phyloP scores from a whole-genome alignment of 2,888 invertebrate species.

The Hirtodrosophila alboralis region DNA sequence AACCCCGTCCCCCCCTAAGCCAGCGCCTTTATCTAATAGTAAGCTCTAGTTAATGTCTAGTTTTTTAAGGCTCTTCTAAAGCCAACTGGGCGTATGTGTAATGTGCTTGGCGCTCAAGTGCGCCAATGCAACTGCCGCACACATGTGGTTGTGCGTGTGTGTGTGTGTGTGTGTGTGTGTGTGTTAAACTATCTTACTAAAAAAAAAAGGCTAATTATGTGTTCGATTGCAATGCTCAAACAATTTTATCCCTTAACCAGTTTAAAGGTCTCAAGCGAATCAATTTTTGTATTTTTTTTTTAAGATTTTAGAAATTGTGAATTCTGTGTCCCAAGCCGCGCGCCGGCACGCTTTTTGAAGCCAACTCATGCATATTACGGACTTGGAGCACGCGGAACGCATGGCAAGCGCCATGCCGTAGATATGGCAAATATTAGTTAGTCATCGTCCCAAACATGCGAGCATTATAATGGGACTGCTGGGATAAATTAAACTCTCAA shows the following conservation, averaged over 20 bases:
- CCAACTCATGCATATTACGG: constrained; percentile 26
- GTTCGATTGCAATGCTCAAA: constrained; percentile 22
- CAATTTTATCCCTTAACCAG: not conserved
- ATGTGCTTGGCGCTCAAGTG: constrained; percentile 69
- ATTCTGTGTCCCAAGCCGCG: not conserved
- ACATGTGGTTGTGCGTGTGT: constrained; percentile 11
- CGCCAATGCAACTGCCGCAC: constrained; percentile 58
- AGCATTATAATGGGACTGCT: constrained; percentile 7
- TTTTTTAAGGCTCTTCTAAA: constrained; percentile 30
- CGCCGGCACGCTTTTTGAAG: constrained; percentile 31
- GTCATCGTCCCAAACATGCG: constrained; percentile 38
- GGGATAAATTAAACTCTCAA: not conserved
- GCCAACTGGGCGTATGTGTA: constrained; percentile 71
- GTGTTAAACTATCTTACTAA: constrained; percentile 28
- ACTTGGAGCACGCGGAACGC: constrained; percentile 21
- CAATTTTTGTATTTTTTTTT: no score
- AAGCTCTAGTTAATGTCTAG: constrained; percentile 17
- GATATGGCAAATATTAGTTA: constrained; percentile 24
- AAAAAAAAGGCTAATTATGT: constrained; percentile 29
- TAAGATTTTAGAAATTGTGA: not conserved
- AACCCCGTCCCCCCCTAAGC: not conserved
- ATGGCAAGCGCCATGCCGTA: constrained; percentile 17
- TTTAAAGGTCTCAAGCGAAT: no score
- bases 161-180: constrained; percentile 13
- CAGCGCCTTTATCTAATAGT: constrained; percentile 44